Percentiles rank a stretch among this genome's conserved stretches.
Evolutionary conservation across 1,140 invertebrate species (phyloP).

Genomic region (Drosophila insularis): DNA sequence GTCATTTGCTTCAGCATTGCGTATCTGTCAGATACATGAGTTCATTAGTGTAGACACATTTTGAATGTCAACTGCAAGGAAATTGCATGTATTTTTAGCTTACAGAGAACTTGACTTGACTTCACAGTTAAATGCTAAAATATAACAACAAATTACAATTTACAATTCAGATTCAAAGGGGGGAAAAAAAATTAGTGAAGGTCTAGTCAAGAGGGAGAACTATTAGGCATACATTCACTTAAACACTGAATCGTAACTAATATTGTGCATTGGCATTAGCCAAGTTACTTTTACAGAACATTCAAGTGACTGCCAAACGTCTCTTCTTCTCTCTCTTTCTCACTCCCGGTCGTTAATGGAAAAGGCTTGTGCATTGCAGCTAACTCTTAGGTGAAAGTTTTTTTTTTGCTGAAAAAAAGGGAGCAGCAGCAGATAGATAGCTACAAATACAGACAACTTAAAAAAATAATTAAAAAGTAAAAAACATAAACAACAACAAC

Average conservation of each 20-base stretch:
- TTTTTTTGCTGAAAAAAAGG: conserved; percentile 33
- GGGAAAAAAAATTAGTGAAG: conserved; percentile 41
- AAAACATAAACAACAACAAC: conserved; percentile 7
- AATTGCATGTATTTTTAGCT: conserved; percentile 71
- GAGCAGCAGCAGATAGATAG: conserved; percentile 13
- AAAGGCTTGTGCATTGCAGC: conserved; percentile 13
- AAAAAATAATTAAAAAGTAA: conserved; percentile 69
- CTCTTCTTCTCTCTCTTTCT: background rate
- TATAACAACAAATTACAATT: conserved; percentile 19
- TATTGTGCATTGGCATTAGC: conserved; percentile 6
- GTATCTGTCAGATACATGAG: conserved; percentile 79
- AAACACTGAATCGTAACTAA: background rate
- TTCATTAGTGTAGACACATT: conserved; percentile 74
- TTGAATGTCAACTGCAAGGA: conserved; percentile 79
- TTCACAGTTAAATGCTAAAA: conserved; percentile 67
- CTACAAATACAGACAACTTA: conserved; percentile 17
- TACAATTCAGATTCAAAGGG: conserved; percentile 30
- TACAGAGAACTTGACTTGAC: conserved; percentile 15
- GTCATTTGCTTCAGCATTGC: conserved; percentile 42
- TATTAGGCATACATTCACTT: background rate
- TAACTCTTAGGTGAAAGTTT: conserved; percentile 60
- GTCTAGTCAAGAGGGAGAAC: conserved; percentile 28
- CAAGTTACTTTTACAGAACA: conserved; percentile 22
- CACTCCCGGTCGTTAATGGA: conserved; percentile 15
- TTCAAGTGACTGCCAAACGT: conserved; percentile 12